Evolutionary conservation across 2,888 invertebrate species (phyloP).

Genomic region (Orgyia antiqua): DNA sequence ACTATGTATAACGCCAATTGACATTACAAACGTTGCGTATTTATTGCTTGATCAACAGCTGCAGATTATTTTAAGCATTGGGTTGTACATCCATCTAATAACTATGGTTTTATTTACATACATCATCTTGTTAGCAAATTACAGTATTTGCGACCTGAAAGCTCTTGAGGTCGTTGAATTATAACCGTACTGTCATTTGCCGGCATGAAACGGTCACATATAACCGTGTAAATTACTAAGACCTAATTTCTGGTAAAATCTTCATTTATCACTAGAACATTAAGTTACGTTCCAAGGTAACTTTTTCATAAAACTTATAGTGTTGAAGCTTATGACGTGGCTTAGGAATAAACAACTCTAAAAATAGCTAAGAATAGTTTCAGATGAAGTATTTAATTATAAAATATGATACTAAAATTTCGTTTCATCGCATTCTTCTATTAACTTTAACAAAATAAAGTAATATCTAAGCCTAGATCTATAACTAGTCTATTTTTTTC

Average conservation of each 20-base stretch:
- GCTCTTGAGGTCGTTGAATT: conserved; percentile 20
- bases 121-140: conserved; percentile 17
- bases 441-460: too few relatives aligned
- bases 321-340: conserved; percentile 32
- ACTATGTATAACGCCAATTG: too few relatives aligned
- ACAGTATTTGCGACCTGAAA: conserved; percentile 20
- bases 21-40: too few relatives aligned
- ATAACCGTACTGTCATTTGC: conserved; percentile 41
- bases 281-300: conserved; percentile 62
- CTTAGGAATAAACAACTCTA: conserved; percentile 1
- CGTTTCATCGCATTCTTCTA: too few relatives aligned
- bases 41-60: conserved; percentile 24
- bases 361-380: not conserved
- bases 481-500: conserved; percentile 66
- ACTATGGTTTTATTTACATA: conserved; percentile 31
- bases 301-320: conserved; percentile 40
- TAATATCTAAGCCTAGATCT: conserved; percentile 61
- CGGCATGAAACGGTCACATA: too few relatives aligned
- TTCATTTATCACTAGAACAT: too few relatives aligned
- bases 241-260: too few relatives aligned
- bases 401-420: too few relatives aligned
- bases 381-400: too few relatives aligned
- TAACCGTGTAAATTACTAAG: too few relatives aligned
- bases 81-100: conserved; percentile 33
- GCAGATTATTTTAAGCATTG: conserved; percentile 21